Evolutionary conservation across 2,113 vertebrate genomes (phyloP).

Genomic region (Miniopterus natalensis): DNA sequence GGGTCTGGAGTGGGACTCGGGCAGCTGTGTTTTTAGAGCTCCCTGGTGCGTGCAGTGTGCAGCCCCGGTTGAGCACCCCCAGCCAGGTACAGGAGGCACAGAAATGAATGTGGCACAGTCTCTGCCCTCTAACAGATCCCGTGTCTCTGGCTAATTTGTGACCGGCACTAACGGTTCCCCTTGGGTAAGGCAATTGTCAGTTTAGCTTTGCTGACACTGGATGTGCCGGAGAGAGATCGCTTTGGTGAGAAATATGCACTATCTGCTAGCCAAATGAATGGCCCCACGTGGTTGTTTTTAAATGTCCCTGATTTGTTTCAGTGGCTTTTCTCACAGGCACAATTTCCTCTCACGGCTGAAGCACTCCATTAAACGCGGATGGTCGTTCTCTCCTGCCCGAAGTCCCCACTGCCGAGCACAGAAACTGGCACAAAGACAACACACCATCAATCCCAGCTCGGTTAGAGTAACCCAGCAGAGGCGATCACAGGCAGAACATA

Average conservation of each 20-base stretch:
- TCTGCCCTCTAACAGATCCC: background rate
- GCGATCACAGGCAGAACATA: constrained; percentile 20
- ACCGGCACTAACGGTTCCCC: background rate
- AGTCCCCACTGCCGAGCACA: background rate
- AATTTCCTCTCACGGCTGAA: constrained; percentile 18
- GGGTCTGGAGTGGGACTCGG: background rate
- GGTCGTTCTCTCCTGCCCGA: background rate
- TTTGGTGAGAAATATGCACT: background rate
- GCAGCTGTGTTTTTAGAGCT: background rate
- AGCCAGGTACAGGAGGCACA: background rate
- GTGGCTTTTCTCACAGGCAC: constrained; percentile 33
- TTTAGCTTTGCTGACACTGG: background rate
- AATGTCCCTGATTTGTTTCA: constrained; percentile 35
- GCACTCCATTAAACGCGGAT: background rate
- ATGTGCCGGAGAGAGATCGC: background rate
- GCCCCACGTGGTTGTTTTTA: background rate
- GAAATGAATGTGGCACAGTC: background rate
- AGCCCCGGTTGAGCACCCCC: background rate
- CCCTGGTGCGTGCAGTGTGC: background rate
- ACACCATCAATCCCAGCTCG: background rate
- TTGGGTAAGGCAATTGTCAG: background rate
- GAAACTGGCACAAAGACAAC: background rate
- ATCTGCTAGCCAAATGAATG: background rate
- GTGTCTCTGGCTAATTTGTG: background rate
- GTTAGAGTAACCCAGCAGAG: background rate